Percentiles rank a stretch among this genome's conserved stretches.
These are phyloP conservation scores for Oxygymnocypris stewartii DNA, from an alignment of 2,113 vertebrate species.

Conservation along the genomic window DNA sequence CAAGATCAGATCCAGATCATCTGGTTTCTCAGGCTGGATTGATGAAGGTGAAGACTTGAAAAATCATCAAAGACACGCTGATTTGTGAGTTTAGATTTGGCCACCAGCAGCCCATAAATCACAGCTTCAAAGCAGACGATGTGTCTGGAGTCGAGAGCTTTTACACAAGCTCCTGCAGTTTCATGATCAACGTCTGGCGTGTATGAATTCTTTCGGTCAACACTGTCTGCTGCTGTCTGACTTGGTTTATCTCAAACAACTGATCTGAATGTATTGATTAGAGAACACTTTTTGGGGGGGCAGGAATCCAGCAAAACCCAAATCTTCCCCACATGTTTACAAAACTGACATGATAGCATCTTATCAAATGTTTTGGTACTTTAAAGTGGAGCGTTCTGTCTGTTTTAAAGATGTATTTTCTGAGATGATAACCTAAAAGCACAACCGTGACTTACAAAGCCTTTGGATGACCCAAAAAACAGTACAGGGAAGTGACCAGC, in stretches of 20 bases:
- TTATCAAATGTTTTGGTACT: not conserved
- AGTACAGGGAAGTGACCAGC: not conserved
- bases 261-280: not conserved
- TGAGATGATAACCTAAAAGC: not conserved
- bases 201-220: not conserved
- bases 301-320: not conserved
- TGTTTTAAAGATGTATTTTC: not conserved
- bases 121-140: constrained; percentile 41
- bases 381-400: not conserved
- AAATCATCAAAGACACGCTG: constrained; percentile 40
- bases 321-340: not conserved
- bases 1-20: not conserved
- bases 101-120: constrained; percentile 43
- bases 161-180: not conserved
- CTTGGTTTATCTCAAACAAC: not conserved
- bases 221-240: not conserved
- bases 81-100: constrained; percentile 27
- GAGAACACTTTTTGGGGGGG: not conserved
- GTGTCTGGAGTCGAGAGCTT: not conserved
- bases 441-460: not conserved
- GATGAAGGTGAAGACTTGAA: constrained; percentile 39
- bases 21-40: constrained; percentile 24
- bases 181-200: not conserved
- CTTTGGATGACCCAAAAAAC: not conserved
- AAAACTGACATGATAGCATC: not conserved